These are phyloP conservation scores for Cistogaster globosa DNA, from an alignment of 2,888 invertebrate species.

Conservation along the genomic window DNA sequence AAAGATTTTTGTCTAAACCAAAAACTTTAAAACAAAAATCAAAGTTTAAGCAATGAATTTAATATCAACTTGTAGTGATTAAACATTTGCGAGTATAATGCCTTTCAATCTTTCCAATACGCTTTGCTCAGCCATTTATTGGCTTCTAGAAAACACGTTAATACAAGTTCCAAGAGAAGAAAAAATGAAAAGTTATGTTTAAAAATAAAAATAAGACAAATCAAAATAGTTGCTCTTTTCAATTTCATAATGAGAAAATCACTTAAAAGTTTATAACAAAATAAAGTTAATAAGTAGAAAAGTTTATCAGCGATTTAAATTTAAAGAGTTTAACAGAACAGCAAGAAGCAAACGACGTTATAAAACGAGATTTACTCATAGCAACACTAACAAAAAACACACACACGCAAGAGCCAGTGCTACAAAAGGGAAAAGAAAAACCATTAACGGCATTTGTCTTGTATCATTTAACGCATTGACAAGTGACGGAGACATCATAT, in stretches of 20 bases:
- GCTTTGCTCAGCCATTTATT: background rate
- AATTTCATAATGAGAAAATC: conserved; percentile 45
- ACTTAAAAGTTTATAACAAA: conserved; percentile 51
- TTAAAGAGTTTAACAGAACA: conserved; percentile 16
- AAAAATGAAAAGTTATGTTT: conserved; percentile 19
- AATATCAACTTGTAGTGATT: background rate
- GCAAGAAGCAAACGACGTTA: conserved; percentile 31
- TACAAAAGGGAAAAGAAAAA: conserved; percentile 6
- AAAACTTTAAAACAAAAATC: no score
- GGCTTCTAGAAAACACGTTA: conserved; percentile 3
- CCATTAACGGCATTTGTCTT: conserved; percentile 50
- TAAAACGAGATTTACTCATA: background rate
- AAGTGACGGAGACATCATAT: conserved; percentile 62
- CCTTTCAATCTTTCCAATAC: no score
- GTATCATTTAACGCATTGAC: conserved; percentile 66
- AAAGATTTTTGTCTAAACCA: no score
- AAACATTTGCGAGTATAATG: background rate
- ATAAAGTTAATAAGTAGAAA: conserved; percentile 47
- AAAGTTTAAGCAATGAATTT: no score
- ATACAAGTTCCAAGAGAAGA: background rate
- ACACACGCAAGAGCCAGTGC: background rate
- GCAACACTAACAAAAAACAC: background rate
- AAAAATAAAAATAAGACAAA: conserved; percentile 6
- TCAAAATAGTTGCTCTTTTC: conserved; percentile 16
- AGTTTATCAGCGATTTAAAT: conserved; percentile 51